Evolutionary conservation across 2,888 invertebrate species (phyloP).

Genomic region (Agrotis puta): DNA sequence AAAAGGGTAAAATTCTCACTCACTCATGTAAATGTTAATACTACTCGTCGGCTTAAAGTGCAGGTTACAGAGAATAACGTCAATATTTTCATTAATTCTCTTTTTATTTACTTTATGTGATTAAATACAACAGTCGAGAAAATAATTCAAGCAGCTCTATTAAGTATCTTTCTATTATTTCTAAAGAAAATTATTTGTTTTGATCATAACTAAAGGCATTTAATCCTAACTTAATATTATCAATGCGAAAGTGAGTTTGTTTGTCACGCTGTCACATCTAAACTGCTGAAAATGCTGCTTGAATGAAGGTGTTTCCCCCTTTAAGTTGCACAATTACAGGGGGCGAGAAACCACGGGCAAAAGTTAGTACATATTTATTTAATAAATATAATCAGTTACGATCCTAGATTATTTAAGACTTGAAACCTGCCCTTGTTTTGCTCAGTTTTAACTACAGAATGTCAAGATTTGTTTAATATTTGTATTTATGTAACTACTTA

Average conservation of each 20-base stretch:
- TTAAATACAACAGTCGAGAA: not conserved
- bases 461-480: not conserved
- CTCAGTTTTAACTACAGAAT: not conserved
- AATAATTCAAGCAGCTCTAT: not conserved
- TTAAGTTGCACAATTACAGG: too few species aligned
- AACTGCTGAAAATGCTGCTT: too few species aligned
- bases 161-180: not conserved
- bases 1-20: not conserved
- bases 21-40: not conserved
- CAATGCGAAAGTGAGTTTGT: too few species aligned
- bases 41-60: not conserved
- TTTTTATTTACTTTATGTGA: not conserved
- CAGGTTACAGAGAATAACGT: not conserved
- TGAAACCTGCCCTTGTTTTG: not conserved
- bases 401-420: not conserved
- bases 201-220: not conserved
- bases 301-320: too few species aligned
- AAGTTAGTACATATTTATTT: too few species aligned
- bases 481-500: too few species aligned
- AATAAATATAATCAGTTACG: too few species aligned
- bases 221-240: too few species aligned
- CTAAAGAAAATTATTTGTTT: not conserved
- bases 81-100: constrained; percentile 1
- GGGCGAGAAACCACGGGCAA: too few species aligned
- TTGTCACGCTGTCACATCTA: too few species aligned